Conservation (phyloP, 2,888 invertebrate species). For the Ichneumoninae sp. region DNA sequence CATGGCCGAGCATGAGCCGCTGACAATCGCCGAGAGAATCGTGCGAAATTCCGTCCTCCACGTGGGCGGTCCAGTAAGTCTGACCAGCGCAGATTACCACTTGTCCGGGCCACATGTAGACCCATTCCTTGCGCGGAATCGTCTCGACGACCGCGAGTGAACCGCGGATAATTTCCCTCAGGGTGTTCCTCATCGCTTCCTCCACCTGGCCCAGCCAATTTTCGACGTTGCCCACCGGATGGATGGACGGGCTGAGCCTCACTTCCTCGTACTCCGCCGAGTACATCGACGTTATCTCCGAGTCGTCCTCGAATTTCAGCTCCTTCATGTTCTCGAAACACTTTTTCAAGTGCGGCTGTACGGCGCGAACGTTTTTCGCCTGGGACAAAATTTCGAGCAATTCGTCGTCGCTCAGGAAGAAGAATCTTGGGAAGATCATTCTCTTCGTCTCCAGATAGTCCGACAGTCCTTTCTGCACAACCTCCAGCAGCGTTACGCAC, state of each 20-base stretch:
- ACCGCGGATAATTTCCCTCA: conserved; percentile 78
- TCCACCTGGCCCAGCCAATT: conserved; percentile 90
- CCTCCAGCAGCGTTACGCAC: conserved; percentile 89
- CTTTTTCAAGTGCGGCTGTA: conserved; percentile 93
- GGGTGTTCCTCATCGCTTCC: conserved; percentile 88
- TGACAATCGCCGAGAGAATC: conserved; percentile 85
- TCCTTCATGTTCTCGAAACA: conserved; percentile 92
- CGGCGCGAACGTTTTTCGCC: conserved; percentile 90
- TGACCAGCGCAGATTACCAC: conserved; percentile 91
- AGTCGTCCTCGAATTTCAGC: conserved; percentile 89
- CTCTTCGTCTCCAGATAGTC: conserved; percentile 92
- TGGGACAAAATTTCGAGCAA: conserved; percentile 92
- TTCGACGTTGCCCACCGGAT: conserved; percentile 90
- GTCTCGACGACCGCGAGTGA: conserved; percentile 84
- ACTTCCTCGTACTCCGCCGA: conserved; percentile 92
- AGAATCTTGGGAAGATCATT: conserved; percentile 90
- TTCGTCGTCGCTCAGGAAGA: conserved; percentile 94
- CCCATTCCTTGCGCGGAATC: conserved; percentile 87
- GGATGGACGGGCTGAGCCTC: conserved; percentile 87
- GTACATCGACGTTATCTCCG: conserved; percentile 90
- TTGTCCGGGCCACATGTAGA: conserved; percentile 92
- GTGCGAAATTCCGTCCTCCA: conserved; percentile 87
- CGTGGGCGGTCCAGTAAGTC: conserved; percentile 90
- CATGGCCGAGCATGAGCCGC: conserved; percentile 86
- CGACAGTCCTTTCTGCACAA: conserved; percentile 91